phyloP scores from a whole-genome alignment of 2,888 invertebrate genomes.

The Nomada fucata region DNA sequence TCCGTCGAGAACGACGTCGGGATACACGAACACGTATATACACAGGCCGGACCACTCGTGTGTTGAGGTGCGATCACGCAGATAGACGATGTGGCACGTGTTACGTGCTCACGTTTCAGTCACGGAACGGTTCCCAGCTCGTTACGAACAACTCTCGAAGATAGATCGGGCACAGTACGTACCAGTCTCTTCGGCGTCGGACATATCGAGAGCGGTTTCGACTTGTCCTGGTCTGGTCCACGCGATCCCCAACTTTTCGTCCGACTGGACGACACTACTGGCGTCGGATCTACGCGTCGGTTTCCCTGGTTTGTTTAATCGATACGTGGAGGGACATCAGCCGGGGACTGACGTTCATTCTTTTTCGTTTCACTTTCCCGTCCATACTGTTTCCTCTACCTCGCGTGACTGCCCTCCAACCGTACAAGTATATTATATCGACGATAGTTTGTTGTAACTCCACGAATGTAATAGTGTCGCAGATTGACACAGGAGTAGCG shows the following conservation, averaged over 20 bases:
- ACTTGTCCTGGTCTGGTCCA: conserved; percentile 60
- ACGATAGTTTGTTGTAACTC: neutral
- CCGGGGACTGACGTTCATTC: conserved; percentile 22
- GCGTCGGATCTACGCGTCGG: conserved; percentile 45
- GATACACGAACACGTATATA: conserved; percentile 11
- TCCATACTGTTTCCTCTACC: conserved; percentile 6
- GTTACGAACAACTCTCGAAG: conserved; percentile 37
- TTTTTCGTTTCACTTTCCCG: conserved; percentile 10
- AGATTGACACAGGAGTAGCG: neutral
- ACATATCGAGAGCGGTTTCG: conserved; percentile 57
- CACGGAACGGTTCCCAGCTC: conserved; percentile 50
- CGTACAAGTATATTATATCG: neutral
- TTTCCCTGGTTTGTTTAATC: conserved; percentile 74
- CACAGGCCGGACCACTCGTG: neutral
- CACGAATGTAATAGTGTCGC: neutral
- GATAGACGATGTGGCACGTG: conserved; percentile 46
- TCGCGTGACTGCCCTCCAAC: conserved; percentile 10
- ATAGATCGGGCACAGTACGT: conserved; percentile 56
- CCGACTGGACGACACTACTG: conserved; percentile 59
- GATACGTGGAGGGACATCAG: conserved; percentile 49
- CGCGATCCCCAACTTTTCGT: conserved; percentile 42
- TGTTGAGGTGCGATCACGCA: conserved; percentile 30
- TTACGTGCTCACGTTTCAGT: conserved; percentile 51
- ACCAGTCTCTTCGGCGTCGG: conserved; percentile 68
- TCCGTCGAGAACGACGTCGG: conserved; percentile 48